A percentile compares a stretch with the other conserved stretches of the same genome.
phyloP scores from a whole-genome alignment of 2,113 vertebrate species.

The Sphyrna mokarran region DNA sequence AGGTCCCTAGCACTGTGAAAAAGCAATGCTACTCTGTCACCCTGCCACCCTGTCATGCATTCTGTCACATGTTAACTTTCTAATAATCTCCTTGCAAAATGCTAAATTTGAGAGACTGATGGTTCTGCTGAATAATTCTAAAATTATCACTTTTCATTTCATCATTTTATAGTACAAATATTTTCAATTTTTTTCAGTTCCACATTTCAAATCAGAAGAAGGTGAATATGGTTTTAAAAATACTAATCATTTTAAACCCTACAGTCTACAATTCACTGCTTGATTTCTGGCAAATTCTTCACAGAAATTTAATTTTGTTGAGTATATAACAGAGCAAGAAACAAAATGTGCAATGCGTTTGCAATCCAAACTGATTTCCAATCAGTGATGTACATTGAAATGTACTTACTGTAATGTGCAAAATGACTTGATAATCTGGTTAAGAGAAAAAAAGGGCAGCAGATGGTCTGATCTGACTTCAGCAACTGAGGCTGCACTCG shows the following conservation, averaged over 20 bases:
- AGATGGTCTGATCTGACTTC: not conserved
- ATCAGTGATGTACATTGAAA: not conserved
- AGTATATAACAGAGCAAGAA: not conserved
- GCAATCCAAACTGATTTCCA: not conserved
- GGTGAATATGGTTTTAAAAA: not conserved
- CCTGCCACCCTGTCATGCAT: too few species aligned
- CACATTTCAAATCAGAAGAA: not conserved
- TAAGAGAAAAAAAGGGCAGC: not conserved
- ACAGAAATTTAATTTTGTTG: not conserved
- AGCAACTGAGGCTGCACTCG: not conserved
- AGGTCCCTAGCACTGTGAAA: too few species aligned
- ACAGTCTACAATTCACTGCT: not conserved
- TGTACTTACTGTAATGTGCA: not conserved
- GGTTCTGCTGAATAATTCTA: not conserved
- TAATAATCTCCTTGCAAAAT: not conserved
- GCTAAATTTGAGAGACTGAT: not conserved
- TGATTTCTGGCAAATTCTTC: not conserved
- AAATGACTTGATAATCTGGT: not conserved
- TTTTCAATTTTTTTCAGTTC: not conserved
- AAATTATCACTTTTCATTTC: not conserved
- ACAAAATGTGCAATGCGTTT: not conserved
- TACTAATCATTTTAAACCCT: not conserved
- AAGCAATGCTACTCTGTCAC: too few species aligned
- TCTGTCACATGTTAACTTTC: not conserved
- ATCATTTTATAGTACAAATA: not conserved